These are phyloP conservation scores for human DNA, from an alignment of 2,113 vertebrate genomes.

Conservation along the genomic window DNA sequence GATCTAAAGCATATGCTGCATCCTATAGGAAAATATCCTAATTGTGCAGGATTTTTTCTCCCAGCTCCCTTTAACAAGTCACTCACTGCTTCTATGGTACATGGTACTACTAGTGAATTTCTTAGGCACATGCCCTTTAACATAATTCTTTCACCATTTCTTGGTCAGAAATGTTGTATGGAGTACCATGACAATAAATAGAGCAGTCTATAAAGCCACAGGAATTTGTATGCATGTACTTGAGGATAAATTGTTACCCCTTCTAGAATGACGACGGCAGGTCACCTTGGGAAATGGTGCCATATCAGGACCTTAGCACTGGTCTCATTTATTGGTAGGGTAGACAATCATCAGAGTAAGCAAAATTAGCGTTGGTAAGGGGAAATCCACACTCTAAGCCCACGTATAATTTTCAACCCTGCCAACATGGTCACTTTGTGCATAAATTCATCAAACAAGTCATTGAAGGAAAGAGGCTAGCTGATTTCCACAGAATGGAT, in stretches of 20 bases:
- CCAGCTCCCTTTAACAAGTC: not conserved
- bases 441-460: not conserved
- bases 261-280: not conserved
- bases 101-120: not conserved
- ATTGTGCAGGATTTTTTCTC: not conserved
- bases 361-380: not conserved
- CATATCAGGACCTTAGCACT: not conserved
- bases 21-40: not conserved
- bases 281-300: not conserved
- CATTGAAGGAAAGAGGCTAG: not conserved
- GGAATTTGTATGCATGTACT: not conserved
- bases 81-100: not conserved
- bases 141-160: not conserved
- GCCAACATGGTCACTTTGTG: not conserved
- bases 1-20: slow-evolving; percentile 1
- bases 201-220: not conserved
- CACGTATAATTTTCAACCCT: not conserved
- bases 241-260: not conserved
- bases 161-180: not conserved
- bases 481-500: not conserved
- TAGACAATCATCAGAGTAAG: not conserved
- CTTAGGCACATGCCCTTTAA: not conserved
- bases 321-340: not conserved
- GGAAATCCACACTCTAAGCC: not conserved
- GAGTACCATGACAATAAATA: not conserved